Evolutionary conservation across 2,888 invertebrate genomes (phyloP), one percentile per base, ranked within the genome.

Genomic region (Ophion ventricosus): DNA sequence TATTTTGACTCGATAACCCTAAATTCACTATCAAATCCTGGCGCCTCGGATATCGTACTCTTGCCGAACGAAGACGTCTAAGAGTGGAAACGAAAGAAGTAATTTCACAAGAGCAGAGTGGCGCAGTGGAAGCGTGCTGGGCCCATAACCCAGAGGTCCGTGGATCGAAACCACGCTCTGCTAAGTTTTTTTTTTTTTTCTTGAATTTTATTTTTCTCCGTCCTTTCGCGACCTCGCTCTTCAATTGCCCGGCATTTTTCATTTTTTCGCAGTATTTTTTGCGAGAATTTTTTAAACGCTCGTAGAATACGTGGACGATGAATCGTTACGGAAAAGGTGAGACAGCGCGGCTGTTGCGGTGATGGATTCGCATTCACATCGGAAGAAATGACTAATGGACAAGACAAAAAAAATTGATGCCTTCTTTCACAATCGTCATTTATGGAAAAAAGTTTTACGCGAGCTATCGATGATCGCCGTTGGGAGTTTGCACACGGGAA

Each of bases 141-240:
- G 96, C 96, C 96, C 96, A 96, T 96, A 96, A 96, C 96, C 97
- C 97, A 97, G 97, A 97, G 97, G 96, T 97, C 97, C 97, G 97
- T 97, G 96, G 96, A 96, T 96, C 96, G 96, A 97, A 96, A 96
- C 96, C 96, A 96, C 96, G 96, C 96, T 96, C 96, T 96, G 96
- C 96, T 96, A 96, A 20, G 1, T 8, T 4, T 20, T 67, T 78
- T 8, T 4, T 20, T 67, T 78, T 87, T 88, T 87, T 88, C 86
- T 29, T 20, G 14, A 0, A 35, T 56, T 35, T 64, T 56, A 35
- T 63, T 54, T 63, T 64, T 40, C 20, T 40, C 17, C 17, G 17
- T 49, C 1, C 17, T 23, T 10, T 64, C 20, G 26, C 2, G n/a
- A 23, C 1, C 2, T 5, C 25, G n/a, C 26, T n/a, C 25, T 49